A percentile compares a stretch with the other conserved stretches of the same genome.
phyloP scores from a whole-genome alignment of 2,797 vertebrate species.

The Ispidina picta region DNA sequence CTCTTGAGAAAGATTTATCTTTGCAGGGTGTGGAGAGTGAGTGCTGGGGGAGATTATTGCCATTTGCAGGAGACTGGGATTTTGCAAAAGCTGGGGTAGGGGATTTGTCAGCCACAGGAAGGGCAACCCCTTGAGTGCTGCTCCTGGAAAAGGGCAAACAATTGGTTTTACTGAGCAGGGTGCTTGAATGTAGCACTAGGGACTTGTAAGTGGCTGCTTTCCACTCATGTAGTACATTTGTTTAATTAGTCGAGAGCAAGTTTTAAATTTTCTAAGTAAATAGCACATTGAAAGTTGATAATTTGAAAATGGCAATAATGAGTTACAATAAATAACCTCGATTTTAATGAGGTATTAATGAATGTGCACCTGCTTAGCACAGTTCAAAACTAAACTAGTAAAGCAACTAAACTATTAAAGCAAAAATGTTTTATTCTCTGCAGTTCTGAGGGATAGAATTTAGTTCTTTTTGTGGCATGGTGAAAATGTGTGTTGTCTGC shows the following conservation, averaged over 20 bases:
- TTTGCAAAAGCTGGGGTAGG: not conserved
- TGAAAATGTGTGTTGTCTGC: not conserved
- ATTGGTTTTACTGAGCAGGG: not conserved
- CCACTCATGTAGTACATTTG: fast-evolving
- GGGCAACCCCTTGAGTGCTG: not conserved
- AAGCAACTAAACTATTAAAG: not conserved
- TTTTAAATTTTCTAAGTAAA: not conserved
- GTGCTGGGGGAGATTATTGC: not conserved
- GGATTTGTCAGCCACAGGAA: not conserved
- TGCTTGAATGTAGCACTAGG: not conserved
- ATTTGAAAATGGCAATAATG: not conserved
- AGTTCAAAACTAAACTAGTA: not conserved
- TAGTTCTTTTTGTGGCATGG: not conserved
- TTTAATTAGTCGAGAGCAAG: not conserved
- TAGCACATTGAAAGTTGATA: not conserved
- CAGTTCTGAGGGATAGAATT: not conserved
- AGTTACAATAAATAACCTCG: no score
- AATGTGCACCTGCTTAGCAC: not conserved
- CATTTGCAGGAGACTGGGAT: not conserved
- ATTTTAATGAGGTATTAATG: not conserved
- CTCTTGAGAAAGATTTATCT: not conserved
- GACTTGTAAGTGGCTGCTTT: not conserved
- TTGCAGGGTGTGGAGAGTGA: not conserved
- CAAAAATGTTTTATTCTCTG: not conserved
- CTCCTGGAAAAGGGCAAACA: not conserved